Conservation (phyloP, 1,140 invertebrate species). For the Drosophila tristis region DNA sequence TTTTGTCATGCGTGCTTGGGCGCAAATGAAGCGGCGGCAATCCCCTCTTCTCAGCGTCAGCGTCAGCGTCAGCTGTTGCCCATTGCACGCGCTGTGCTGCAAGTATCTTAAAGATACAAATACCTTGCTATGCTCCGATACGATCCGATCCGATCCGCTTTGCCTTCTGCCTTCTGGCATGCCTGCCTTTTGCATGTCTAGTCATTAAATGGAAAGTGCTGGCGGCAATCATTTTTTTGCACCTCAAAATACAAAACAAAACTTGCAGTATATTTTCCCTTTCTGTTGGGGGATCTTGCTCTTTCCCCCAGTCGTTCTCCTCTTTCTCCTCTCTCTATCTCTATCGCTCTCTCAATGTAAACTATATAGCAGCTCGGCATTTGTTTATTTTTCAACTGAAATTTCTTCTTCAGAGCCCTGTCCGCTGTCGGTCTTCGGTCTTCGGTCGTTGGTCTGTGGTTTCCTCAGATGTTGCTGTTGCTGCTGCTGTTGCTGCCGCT, state of each 20-base stretch:
- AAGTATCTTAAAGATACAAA: constrained; percentile 70
- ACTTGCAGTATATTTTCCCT: constrained; percentile 56
- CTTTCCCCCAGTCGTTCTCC: background rate
- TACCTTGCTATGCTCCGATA: constrained; percentile 11
- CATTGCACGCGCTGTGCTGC: constrained; percentile 44
- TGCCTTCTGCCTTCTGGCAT: constrained; percentile 1
- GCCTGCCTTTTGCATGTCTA: constrained; percentile 35
- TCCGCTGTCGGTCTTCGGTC: constrained; percentile 5
- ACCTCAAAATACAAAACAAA: constrained; percentile 43
- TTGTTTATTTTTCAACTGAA: constrained; percentile 71
- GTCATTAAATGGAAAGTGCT: constrained; percentile 75
- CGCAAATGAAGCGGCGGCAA: constrained; percentile 74
- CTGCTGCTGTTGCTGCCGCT: constrained; percentile 26
- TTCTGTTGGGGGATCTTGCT: constrained; percentile 36
- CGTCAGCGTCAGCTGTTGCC: constrained; percentile 65
- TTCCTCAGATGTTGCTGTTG: background rate
- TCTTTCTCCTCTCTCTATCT: background rate
- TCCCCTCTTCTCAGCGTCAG: constrained; percentile 23
- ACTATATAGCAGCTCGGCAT: constrained; percentile 44
- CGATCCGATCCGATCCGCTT: constrained; percentile 19
- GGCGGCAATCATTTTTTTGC: constrained; percentile 61
- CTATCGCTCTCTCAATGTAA: constrained; percentile 27
- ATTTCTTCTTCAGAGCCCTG: constrained; percentile 52
- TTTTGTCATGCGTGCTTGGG: constrained; percentile 78
- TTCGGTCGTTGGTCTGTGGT: constrained; percentile 48